These are phyloP conservation scores for Charaxes varanes DNA, from an alignment of 1,140 invertebrate genomes.

Conservation along the genomic window DNA sequence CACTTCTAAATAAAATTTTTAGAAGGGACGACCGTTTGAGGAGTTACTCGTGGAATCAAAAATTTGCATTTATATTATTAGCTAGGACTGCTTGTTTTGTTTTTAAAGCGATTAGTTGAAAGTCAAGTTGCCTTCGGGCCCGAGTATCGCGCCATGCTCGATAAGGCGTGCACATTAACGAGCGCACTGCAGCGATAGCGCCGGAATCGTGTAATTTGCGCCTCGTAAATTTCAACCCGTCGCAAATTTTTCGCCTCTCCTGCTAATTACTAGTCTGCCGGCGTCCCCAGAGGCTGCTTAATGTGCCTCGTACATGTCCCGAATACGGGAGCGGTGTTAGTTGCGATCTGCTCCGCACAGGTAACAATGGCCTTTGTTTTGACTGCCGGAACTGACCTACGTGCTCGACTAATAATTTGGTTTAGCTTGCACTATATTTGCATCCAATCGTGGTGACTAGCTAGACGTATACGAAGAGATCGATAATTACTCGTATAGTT, in stretches of 20 bases:
- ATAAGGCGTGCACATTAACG: constrained; percentile 70
- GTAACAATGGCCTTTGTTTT: constrained; percentile 70
- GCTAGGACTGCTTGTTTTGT: constrained; percentile 2
- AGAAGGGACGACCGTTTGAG: no score
- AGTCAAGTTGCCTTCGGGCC: constrained; percentile 23
- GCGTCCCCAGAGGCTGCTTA: constrained; percentile 67
- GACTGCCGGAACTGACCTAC: constrained; percentile 56
- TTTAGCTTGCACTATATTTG: constrained; percentile 32
- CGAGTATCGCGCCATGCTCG: constrained; percentile 34
- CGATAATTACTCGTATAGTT: neutral
- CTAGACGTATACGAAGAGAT: constrained; percentile 1
- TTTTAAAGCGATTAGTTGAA: constrained; percentile 21
- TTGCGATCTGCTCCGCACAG: constrained; percentile 48
- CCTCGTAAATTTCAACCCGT: constrained; percentile 69
- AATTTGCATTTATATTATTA: no score
- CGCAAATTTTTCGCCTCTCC: constrained; percentile 70
- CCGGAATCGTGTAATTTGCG: constrained; percentile 67
- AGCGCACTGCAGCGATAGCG: constrained; percentile 61
- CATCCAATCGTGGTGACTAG: constrained; percentile 16
- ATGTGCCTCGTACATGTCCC: constrained; percentile 63
- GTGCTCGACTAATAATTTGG: constrained; percentile 52
- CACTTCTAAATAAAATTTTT: no score
- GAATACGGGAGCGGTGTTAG: constrained; percentile 54
- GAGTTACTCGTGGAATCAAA: no score
- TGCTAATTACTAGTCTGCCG: constrained; percentile 68